These are phyloP conservation scores for Palythoa heliodiscus DNA, from an alignment of 92 coral and sea anemone species.

Conservation along the genomic window DNA sequence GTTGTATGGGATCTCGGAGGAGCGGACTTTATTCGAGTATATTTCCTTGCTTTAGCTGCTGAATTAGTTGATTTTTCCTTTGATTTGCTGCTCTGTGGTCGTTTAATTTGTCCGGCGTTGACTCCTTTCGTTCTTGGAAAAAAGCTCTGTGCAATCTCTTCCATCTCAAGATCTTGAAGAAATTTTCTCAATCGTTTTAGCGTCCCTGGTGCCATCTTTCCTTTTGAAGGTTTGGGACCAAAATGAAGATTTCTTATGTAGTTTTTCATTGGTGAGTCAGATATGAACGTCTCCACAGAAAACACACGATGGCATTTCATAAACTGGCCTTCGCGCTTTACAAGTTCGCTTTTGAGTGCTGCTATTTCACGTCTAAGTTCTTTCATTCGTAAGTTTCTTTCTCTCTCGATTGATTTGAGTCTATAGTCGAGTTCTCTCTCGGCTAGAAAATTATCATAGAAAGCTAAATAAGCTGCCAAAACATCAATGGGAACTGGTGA, in stretches of 20 bases:
- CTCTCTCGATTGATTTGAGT: slow-evolving; percentile 43
- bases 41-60: background rate
- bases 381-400: slow-evolving; percentile 19
- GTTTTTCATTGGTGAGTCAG: slow-evolving; percentile 28
- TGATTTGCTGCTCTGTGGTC: slow-evolving; percentile 27
- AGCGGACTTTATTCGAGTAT: slow-evolving; percentile 26
- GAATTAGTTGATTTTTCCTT: background rate
- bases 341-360: slow-evolving; percentile 21
- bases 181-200: slow-evolving; percentile 18
- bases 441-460: slow-evolving; percentile 35
- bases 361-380: slow-evolving; percentile 30
- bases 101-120: background rate
- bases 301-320: slow-evolving; percentile 42
- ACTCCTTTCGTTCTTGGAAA: slow-evolving; percentile 19
- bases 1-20: slow-evolving; percentile 24
- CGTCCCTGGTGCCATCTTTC: slow-evolving; percentile 31
- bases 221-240: slow-evolving; percentile 37
- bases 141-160: slow-evolving; percentile 31
- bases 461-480: slow-evolving; percentile 33
- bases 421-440: slow-evolving; percentile 17
- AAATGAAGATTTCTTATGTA: slow-evolving; percentile 11
- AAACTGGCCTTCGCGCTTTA: slow-evolving; percentile 19
- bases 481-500: slow-evolving; percentile 27
- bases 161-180: slow-evolving; percentile 21
- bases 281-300: slow-evolving; percentile 39